phyloP scores from a whole-genome alignment of 2,113 vertebrate genomes.

The Neopipo cinnamomea region DNA sequence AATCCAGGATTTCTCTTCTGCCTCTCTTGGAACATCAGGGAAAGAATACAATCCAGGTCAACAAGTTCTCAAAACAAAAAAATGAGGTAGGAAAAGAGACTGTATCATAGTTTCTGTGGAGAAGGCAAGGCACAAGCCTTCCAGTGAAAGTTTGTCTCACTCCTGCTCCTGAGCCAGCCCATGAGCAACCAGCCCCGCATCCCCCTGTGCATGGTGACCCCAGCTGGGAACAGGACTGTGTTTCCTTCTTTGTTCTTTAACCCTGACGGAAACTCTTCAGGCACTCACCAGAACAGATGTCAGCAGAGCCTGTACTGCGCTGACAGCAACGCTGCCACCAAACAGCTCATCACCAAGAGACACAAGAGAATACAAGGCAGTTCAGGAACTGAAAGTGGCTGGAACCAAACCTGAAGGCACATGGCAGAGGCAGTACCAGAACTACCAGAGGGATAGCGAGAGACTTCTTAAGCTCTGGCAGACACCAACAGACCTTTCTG shows the following conservation, averaged over 20 bases:
- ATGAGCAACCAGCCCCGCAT: fast-evolving
- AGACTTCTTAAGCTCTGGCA: not conserved
- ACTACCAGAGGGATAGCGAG: not conserved
- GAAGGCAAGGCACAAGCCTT: not conserved
- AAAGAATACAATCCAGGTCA: not conserved
- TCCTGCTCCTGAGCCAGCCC: not conserved
- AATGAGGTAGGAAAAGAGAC: not conserved
- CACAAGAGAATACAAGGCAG: not conserved
- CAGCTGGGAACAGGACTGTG: fast-evolving
- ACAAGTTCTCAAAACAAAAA: not conserved
- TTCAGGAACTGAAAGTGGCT: not conserved
- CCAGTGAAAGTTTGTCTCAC: not conserved
- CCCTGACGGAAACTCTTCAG: not conserved
- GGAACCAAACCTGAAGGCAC: not conserved
- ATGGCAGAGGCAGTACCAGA: not conserved
- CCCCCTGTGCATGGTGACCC: fast-evolving
- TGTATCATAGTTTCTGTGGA: not conserved
- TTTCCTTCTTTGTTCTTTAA: not conserved
- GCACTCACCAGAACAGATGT: not conserved
- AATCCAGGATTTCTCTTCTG: not conserved
- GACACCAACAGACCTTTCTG: not conserved
- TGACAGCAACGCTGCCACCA: fast-evolving
- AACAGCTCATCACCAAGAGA: not conserved
- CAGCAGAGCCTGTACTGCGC: fast-evolving
- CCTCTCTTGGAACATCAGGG: not conserved